Conservation (phyloP, 2,113 vertebrate genomes). For the Mellivora capensis region DNA sequence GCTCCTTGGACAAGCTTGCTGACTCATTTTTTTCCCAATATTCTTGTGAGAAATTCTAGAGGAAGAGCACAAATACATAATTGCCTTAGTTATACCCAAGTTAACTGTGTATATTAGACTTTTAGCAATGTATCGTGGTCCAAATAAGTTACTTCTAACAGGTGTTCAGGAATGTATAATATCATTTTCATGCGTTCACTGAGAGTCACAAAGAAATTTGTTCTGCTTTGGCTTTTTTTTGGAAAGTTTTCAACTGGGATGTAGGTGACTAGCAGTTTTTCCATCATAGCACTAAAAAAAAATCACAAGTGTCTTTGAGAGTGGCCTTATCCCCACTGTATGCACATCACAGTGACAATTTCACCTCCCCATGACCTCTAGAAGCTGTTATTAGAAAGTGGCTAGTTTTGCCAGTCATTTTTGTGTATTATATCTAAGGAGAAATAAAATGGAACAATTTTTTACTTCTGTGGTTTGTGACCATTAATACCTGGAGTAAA, state of each 20-base stretch:
- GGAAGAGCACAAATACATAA: not conserved
- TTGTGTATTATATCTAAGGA: conserved; percentile 15
- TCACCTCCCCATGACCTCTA: conserved; percentile 2
- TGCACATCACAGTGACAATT: conserved; percentile 9
- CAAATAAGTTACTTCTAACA: not conserved
- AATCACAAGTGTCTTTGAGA: not conserved
- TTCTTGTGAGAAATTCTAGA: not conserved
- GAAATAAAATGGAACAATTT: conserved; percentile 39
- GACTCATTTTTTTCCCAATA: not conserved
- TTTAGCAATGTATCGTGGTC: not conserved
- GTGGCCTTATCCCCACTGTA: not conserved
- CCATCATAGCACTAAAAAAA: not conserved
- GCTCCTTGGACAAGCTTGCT: not conserved
- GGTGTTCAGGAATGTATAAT: not conserved
- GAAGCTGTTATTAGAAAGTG: conserved; percentile 55
- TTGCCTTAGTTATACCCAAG: not conserved
- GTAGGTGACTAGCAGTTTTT: not conserved
- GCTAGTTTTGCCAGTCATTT: conserved; percentile 35
- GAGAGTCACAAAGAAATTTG: conserved; percentile 38
- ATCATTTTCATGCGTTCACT: conserved; percentile 39
- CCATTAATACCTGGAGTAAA: conserved; percentile 56
- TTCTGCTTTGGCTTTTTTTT: not conserved
- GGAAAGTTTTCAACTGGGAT: not conserved
- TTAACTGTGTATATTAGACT: not conserved
- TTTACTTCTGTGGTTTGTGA: conserved; percentile 53